Conservation (phyloP, 2,113 vertebrate species). For the Laticauda laticaudata region DNA sequence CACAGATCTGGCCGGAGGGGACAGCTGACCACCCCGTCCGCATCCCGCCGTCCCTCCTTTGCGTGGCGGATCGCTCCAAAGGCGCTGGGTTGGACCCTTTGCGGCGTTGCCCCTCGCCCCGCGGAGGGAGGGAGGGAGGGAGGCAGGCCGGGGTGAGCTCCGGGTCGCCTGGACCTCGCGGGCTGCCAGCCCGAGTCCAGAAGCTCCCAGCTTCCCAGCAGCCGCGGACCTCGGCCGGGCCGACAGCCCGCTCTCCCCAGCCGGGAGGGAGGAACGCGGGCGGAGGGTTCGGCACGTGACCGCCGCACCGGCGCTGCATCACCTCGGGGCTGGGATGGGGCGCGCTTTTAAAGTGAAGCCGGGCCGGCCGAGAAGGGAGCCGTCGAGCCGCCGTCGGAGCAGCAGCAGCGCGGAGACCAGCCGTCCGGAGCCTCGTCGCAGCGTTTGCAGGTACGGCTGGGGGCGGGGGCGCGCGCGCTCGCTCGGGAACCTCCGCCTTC, state of each 20-base stretch:
- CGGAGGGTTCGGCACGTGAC: background rate
- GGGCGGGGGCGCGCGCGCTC: background rate
- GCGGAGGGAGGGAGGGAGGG: too few species aligned
- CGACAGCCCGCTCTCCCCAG: background rate
- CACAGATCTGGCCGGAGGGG: background rate
- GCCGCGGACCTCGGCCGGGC: background rate
- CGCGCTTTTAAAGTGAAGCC: background rate
- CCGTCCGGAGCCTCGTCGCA: background rate
- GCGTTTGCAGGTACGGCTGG: background rate
- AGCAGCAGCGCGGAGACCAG: background rate
- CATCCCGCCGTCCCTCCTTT: background rate
- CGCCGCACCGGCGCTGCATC: background rate
- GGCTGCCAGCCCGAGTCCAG: background rate
- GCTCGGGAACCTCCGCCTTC: background rate
- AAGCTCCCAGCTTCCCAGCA: background rate
- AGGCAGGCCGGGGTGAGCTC: background rate
- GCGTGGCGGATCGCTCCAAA: background rate
- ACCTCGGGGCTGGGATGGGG: background rate
- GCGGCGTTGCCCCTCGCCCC: background rate
- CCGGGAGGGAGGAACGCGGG: background rate
- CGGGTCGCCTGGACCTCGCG: too few species aligned
- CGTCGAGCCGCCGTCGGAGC: background rate
- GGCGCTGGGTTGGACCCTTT: too few species aligned
- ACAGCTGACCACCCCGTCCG: background rate
- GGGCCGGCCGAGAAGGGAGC: background rate